These are phyloP conservation scores for Lasioglossum albipes DNA, from an alignment of 1,140 invertebrate genomes.

Conservation along the genomic window DNA sequence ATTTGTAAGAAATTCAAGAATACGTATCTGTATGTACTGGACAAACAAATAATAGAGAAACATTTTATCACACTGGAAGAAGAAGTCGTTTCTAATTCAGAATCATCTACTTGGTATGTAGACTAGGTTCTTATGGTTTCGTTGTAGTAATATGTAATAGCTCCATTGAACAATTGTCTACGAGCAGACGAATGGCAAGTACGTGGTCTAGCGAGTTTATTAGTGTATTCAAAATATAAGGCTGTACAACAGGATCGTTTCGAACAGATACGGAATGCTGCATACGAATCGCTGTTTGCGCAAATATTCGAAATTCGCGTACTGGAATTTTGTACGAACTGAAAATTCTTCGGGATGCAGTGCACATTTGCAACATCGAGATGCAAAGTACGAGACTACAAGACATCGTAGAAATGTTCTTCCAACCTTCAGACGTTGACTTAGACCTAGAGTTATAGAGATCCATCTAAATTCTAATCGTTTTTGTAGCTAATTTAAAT, in stretches of 20 bases:
- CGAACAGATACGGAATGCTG: background rate
- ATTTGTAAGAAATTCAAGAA: too few species aligned
- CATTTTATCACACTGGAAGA: too few species aligned
- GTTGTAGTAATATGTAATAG: background rate
- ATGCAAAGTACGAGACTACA: too few species aligned
- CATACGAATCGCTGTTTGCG: background rate
- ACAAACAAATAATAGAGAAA: too few species aligned
- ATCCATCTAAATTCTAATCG: too few species aligned
- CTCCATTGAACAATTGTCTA: background rate
- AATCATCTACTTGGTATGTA: background rate
- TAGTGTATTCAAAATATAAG: background rate
- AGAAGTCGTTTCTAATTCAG: background rate
- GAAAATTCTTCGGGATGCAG: background rate
- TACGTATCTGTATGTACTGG: too few species aligned
- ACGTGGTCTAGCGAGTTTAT: background rate
- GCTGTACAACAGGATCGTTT: background rate
- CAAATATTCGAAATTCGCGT: background rate
- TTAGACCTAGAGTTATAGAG: too few species aligned
- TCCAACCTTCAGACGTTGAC: too few species aligned
- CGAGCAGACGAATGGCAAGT: background rate
- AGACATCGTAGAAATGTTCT: background rate
- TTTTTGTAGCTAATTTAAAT: too few species aligned
- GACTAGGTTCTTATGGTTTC: background rate
- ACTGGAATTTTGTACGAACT: background rate
- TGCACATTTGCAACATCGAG: background rate